Evolutionary conservation across 2,113 vertebrate species (phyloP).

Genomic region (Meriones unguiculatus): DNA sequence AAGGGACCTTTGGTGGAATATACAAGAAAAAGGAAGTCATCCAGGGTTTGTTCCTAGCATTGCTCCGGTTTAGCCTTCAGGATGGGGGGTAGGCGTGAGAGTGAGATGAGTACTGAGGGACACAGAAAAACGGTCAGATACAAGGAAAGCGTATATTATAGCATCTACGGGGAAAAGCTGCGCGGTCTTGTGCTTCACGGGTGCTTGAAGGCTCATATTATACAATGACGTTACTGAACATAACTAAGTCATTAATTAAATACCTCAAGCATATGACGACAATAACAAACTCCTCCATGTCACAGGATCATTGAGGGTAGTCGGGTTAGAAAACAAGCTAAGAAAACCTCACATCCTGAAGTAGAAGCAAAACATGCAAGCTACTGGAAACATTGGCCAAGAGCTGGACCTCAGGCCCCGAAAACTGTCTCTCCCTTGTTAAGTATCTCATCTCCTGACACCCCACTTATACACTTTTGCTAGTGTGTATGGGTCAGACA

Average conservation of each 20-base stretch:
- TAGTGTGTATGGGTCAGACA: not conserved
- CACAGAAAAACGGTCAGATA: accelerated
- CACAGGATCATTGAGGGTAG: not conserved
- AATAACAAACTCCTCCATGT: not conserved
- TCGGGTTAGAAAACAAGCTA: not conserved
- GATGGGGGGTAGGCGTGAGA: not conserved
- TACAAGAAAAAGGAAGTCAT: not conserved
- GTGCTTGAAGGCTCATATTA: not conserved
- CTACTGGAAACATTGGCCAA: not conserved
- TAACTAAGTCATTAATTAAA: not conserved
- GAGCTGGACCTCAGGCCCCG: not conserved
- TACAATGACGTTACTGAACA: not conserved
- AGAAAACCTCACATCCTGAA: not conserved
- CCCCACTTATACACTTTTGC: not conserved
- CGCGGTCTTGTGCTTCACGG: accelerated
- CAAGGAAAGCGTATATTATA: accelerated
- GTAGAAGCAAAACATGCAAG: not conserved
- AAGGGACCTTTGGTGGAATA: not conserved
- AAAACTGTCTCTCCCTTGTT: not conserved
- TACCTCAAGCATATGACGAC: not conserved
- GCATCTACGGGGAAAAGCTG: not conserved
- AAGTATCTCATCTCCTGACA: not conserved
- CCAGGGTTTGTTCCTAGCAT: not conserved
- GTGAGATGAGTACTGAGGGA: not conserved
- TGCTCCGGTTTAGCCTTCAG: not conserved